A percentile compares a stretch with the other conserved stretches of the same genome.
These are phyloP conservation scores for Pantherophis vulpinus DNA, from an alignment of 2,797 vertebrate species.

Conservation along the genomic window DNA sequence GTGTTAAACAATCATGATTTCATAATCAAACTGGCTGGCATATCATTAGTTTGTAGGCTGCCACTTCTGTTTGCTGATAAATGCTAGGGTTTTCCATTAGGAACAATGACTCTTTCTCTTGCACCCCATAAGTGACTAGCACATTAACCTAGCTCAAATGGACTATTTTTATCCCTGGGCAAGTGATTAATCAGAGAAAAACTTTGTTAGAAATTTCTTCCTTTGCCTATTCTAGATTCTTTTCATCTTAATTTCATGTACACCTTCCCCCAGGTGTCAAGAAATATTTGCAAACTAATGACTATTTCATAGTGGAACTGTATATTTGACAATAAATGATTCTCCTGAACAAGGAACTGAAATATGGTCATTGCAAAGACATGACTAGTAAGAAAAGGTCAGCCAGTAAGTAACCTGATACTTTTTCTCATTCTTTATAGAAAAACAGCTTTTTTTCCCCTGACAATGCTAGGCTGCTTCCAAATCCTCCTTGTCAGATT, in stretches of 20 bases:
- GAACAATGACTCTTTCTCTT: constrained; percentile 41
- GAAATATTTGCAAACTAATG: constrained; percentile 40
- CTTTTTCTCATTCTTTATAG: background rate
- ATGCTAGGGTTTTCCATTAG: constrained; percentile 57
- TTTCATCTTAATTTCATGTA: constrained; percentile 3
- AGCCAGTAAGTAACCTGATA: background rate
- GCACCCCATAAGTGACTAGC: constrained; percentile 33
- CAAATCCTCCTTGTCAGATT: background rate
- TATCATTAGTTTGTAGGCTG: constrained; percentile 52
- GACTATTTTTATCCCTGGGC: constrained; percentile 23
- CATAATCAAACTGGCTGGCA: constrained; percentile 63
- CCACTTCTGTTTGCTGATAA: constrained; percentile 60
- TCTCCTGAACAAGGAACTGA: constrained; percentile 32
- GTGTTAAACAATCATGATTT: constrained; percentile 57
- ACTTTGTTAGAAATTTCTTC: background rate
- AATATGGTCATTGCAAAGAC: constrained; percentile 18
- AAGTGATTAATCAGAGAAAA: constrained; percentile 17
- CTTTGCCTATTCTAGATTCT: constrained; percentile 9
- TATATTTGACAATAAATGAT: constrained; percentile 46
- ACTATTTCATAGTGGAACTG: constrained; percentile 10
- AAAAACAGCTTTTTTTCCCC: background rate
- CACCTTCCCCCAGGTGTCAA: background rate
- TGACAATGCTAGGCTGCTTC: rapidly evolving
- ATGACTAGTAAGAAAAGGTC: constrained; percentile 19
- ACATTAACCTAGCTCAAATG: constrained; percentile 32